Evolutionary conservation across 2,113 vertebrate species (phyloP).

Genomic region (Sinocyclocheilus maitianheensis): DNA sequence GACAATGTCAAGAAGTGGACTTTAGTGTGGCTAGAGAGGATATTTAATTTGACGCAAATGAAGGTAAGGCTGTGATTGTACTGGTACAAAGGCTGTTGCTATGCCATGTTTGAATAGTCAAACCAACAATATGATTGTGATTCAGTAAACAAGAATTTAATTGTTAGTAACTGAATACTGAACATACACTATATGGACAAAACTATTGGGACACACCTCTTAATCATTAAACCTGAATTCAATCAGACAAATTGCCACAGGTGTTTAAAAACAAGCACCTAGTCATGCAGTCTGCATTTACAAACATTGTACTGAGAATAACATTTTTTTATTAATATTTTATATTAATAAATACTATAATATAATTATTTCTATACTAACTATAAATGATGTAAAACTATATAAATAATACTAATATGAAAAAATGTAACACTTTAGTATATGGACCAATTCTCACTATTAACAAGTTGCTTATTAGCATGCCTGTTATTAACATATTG

Average conservation of each 20-base stretch:
- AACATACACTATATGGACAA: neutral
- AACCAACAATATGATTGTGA: neutral
- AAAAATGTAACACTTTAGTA: neutral
- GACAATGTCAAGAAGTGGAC: neutral
- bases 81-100: neutral
- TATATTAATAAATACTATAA: neutral
- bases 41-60: neutral
- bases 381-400: neutral
- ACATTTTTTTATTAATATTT: no score
- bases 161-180: neutral
- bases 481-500: no score
- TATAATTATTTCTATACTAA: neutral
- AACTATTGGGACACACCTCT: no score
- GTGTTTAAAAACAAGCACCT: no score
- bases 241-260: no score
- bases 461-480: no score
- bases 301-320: no score
- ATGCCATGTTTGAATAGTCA: neutral
- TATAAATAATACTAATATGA: neutral
- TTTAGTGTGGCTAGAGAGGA: neutral
- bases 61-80: neutral
- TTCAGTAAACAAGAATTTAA: neutral
- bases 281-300: no score
- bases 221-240: no score
- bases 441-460: no score